Evolutionary conservation across 2,888 invertebrate genomes (phyloP).

Genomic region (Agrochola lychnidis): DNA sequence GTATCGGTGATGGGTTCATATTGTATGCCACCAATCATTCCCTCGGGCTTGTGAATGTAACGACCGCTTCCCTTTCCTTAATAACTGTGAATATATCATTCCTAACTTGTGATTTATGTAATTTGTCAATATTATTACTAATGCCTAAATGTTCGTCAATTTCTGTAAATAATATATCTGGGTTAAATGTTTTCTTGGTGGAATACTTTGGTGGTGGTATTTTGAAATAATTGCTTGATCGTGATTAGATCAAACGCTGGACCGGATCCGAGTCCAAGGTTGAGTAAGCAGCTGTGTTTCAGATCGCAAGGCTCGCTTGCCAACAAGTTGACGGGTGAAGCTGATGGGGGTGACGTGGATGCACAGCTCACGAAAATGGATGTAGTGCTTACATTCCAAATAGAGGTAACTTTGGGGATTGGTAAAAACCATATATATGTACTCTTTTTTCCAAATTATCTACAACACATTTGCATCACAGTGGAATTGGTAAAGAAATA

Average conservation of each 20-base stretch:
- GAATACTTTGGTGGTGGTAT: constrained; percentile 74
- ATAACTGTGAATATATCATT: constrained; percentile 70
- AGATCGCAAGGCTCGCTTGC: constrained; percentile 98
- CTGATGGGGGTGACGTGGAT: constrained; percentile 98
- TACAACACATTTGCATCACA: constrained; percentile 12
- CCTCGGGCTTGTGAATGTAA: constrained; percentile 77
- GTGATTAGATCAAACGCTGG: constrained; percentile 87
- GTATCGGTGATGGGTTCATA: constrained; percentile 88
- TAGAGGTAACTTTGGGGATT: constrained; percentile 93
- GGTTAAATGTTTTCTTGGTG: constrained; percentile 45
- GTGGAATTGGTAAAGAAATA: constrained; percentile 18
- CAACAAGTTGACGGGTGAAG: constrained; percentile 97
- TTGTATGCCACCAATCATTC: constrained; percentile 82
- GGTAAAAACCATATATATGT: neutral
- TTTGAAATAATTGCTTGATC: constrained; percentile 67
- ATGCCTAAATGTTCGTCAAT: constrained; percentile 41
- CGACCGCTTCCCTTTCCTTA: constrained; percentile 68
- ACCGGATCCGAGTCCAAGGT: constrained; percentile 90
- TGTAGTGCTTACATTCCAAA: constrained; percentile 98
- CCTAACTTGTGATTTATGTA: constrained; percentile 48
- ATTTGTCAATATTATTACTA: constrained; percentile 47
- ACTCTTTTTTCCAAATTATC: neutral
- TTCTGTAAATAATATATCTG: constrained; percentile 41
- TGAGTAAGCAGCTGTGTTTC: constrained; percentile 92
- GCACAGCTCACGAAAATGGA: constrained; percentile 99